phyloP scores from a whole-genome alignment of 2,797 vertebrate genomes.

The Okamejei kenojei region DNA sequence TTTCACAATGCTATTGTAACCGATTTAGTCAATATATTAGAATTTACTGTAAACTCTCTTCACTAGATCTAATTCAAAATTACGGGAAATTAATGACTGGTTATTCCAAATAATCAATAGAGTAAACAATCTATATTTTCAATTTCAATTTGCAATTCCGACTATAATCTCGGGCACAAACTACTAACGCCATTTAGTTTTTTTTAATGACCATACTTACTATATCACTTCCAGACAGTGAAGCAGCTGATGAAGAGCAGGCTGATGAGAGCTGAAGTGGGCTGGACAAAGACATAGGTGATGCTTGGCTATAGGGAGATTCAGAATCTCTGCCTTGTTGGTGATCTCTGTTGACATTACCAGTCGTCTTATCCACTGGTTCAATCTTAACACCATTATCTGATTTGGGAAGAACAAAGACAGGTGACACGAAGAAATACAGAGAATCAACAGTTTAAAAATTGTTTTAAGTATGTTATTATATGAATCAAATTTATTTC shows the following conservation, averaged over 20 bases:
- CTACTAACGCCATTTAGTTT: neutral
- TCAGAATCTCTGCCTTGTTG: constrained; percentile 69
- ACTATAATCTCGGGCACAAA: neutral
- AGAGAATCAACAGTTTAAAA: neutral
- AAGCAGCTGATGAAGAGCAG: constrained; percentile 80
- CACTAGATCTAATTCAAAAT: constrained; percentile 17
- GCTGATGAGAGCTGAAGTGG: constrained; percentile 79
- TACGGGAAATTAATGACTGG: neutral
- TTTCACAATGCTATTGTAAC: constrained; percentile 33
- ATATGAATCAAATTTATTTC: neutral
- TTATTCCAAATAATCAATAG: constrained; percentile 38
- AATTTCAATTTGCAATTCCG: constrained; percentile 41
- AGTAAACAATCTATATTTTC: constrained; percentile 42
- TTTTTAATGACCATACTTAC: constrained; percentile 57
- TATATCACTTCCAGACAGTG: constrained; percentile 86
- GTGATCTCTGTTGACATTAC: constrained; percentile 55
- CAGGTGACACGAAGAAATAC: constrained; percentile 16
- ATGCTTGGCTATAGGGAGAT: constrained; percentile 70
- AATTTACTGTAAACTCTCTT: neutral
- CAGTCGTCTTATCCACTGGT: constrained; percentile 50
- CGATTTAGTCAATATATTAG: constrained; percentile 29
- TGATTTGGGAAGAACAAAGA: constrained; percentile 46
- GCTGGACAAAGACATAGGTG: constrained; percentile 75
- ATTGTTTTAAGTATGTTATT: neutral
- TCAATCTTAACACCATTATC: constrained; percentile 60